Conservation (phyloP, 2,113 vertebrate genomes). For the Dunckerocampus dactyliophorus region DNA sequence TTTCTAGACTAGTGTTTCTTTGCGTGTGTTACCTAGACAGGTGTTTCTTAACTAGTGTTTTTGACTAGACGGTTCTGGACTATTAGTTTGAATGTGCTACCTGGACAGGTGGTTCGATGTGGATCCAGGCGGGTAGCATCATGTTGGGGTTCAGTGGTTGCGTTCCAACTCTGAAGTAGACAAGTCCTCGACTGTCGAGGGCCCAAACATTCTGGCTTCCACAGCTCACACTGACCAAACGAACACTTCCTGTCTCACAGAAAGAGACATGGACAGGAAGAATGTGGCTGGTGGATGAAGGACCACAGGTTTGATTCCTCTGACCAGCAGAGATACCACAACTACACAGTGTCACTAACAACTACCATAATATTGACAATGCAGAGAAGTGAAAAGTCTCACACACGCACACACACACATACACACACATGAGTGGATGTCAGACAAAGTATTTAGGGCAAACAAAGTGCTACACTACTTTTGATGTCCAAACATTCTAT, state of each 20-base stretch:
- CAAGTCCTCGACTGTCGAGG: slow-evolving; percentile 82
- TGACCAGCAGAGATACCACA: too few relatives aligned
- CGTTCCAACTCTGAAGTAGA: slow-evolving; percentile 96
- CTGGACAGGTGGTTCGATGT: slow-evolving; percentile 88
- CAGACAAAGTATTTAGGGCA: too few relatives aligned
- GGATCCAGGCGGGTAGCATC: slow-evolving; percentile 98
- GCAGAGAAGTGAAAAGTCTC: too few relatives aligned
- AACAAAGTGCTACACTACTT: too few relatives aligned
- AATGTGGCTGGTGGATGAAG: too few relatives aligned
- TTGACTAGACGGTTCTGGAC: slow-evolving; percentile 78
- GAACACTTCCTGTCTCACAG: slow-evolving; percentile 75
- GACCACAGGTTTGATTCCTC: too few relatives aligned
- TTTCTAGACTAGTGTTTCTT: too few relatives aligned
- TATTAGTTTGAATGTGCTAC: slow-evolving; percentile 63
- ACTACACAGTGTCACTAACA: too few relatives aligned
- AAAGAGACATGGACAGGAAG: background rate
- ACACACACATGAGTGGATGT: too few relatives aligned
- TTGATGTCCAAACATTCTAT: too few relatives aligned
- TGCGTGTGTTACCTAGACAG: slow-evolving; percentile 76
- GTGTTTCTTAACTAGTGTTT: slow-evolving; percentile 85
- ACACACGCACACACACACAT: too few relatives aligned
- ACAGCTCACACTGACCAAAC: slow-evolving; percentile 83
- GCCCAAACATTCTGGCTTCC: slow-evolving; percentile 96
- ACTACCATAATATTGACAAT: too few relatives aligned
- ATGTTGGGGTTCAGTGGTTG: slow-evolving; percentile 94